Conservation (phyloP, 2,888 invertebrate species). For the Scaptodrosophila latifasciaeformis region DNA sequence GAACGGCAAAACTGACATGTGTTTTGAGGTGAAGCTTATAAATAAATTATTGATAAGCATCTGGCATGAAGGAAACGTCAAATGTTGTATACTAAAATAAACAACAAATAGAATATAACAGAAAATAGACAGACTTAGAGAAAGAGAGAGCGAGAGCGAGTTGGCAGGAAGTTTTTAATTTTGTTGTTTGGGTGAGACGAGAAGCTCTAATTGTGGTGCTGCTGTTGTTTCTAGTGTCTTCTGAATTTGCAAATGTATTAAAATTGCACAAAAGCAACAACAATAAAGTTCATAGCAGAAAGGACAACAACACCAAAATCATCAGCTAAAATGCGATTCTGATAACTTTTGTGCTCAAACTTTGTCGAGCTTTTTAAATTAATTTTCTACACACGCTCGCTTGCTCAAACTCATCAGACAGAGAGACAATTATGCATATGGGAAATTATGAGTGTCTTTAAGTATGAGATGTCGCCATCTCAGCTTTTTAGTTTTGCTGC, state of each 20-base stretch:
- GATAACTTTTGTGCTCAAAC: conserved; percentile 26
- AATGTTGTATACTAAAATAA: conserved; percentile 61
- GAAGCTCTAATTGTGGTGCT: not conserved
- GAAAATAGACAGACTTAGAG: conserved; percentile 15
- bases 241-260: conserved; percentile 50
- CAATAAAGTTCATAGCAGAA: not conserved
- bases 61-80: conserved; percentile 57
- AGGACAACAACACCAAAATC: conserved; percentile 3
- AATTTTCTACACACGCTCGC: conserved; percentile 24
- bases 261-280: conserved; percentile 30
- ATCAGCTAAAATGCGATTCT: conserved; percentile 12
- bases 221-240: conserved; percentile 23
- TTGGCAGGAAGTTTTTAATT: conserved; percentile 11
- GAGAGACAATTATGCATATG: not conserved
- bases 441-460: no score
- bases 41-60: conserved; percentile 69
- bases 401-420: not conserved
- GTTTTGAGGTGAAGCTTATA: conserved; percentile 67
- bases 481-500: conserved; percentile 29
- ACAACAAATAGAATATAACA: conserved; percentile 38
- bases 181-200: conserved; percentile 23
- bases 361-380: conserved; percentile 41
- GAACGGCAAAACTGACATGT: conserved; percentile 46
- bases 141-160: not conserved
- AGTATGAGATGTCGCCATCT: no score